These are phyloP conservation scores for Nasonovia ribisnigri DNA, from an alignment of 2,888 invertebrate species.

Conservation along the genomic window DNA sequence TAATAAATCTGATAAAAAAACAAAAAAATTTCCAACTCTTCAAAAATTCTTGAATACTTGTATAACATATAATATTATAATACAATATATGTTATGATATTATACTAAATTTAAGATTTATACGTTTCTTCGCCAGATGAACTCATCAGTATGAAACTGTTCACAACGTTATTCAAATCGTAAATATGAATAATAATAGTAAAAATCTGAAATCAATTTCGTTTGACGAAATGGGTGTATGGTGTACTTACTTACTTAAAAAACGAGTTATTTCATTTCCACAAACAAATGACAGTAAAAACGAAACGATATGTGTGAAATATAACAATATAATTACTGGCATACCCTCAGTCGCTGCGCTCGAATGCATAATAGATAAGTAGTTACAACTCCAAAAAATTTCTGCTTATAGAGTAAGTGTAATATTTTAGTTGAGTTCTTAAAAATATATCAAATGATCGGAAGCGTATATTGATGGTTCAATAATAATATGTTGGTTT, in stretches of 20 bases:
- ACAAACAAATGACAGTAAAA: not conserved
- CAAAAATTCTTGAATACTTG: not conserved
- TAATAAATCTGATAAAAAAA: not conserved
- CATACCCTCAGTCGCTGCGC: not conserved
- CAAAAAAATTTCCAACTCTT: not conserved
- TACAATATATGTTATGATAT: not conserved
- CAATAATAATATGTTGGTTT: not conserved
- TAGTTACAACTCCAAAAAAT: not conserved
- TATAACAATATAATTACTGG: not conserved
- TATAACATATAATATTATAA: not conserved
- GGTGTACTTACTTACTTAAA: not conserved
- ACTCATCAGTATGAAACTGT: not conserved
- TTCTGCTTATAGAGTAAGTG: not conserved
- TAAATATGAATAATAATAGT: not conserved
- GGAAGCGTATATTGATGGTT: not conserved
- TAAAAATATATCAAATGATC: not conserved
- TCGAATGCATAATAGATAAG: not conserved
- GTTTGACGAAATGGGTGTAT: not conserved
- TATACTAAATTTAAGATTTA: not conserved
- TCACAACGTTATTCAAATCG: not conserved
- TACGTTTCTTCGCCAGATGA: not conserved
- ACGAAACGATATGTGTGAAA: not conserved
- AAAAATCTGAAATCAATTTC: not conserved
- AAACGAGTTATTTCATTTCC: not conserved
- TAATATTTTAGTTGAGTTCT: not conserved